Conservation (phyloP, 2,888 invertebrate genomes). For the Epinotia demarniana region DNA sequence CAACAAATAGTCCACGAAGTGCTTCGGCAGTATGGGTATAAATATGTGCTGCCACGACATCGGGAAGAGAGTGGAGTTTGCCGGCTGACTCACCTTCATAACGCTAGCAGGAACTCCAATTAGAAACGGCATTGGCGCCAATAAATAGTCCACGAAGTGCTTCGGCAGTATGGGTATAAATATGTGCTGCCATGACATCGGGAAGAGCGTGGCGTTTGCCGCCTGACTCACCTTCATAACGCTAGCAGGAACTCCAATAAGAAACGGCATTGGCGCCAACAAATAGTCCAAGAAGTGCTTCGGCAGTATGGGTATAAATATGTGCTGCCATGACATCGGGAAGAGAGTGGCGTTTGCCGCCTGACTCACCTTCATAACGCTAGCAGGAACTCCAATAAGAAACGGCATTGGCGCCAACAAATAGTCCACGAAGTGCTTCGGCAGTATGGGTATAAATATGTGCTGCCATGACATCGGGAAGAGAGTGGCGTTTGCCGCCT, state of each 20-base stretch:
- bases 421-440: slow-evolving; percentile 94
- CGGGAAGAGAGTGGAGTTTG: slow-evolving; percentile 95
- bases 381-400: slow-evolving; percentile 96
- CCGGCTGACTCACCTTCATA: slow-evolving; percentile 88
- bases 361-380: slow-evolving; percentile 88
- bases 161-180: too few species aligned
- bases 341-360: slow-evolving; percentile 95
- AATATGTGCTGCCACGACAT: slow-evolving; percentile 97
- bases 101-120: slow-evolving; percentile 96
- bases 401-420: slow-evolving; percentile 99
- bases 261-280: slow-evolving; percentile 99
- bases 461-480: slow-evolving; percentile 99
- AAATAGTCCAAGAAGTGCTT: slow-evolving; percentile 94
- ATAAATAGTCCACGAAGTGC: slow-evolving; percentile 87
- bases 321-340: slow-evolving; percentile 99
- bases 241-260: slow-evolving; percentile 96
- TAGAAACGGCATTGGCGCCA: slow-evolving; percentile 99
- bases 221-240: slow-evolving; percentile 88
- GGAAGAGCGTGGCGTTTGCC: slow-evolving; percentile 96
- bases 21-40: too few species aligned
- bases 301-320: too few species aligned
- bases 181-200: slow-evolving; percentile 99
- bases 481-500: slow-evolving; percentile 92
- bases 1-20: slow-evolving; percentile 93
- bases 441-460: slow-evolving; percentile 98